Conservation (phyloP, 2,888 invertebrate genomes). For the Amaurobius ferox region DNA sequence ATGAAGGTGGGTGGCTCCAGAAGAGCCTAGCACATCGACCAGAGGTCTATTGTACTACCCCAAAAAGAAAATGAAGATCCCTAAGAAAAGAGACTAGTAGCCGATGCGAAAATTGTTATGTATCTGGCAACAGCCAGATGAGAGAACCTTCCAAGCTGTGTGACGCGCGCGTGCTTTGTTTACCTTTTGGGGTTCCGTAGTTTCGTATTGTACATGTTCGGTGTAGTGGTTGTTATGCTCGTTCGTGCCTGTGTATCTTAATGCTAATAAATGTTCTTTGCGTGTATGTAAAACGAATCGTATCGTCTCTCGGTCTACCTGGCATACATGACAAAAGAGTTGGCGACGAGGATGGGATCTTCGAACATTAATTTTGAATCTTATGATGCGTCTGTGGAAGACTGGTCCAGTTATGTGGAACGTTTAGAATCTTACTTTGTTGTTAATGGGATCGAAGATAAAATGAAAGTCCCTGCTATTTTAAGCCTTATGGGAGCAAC, state of each 20-base stretch:
- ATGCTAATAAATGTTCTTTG: conserved; percentile 25
- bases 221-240: conserved; percentile 38
- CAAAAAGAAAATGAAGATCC: no score
- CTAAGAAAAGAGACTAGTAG: no score
- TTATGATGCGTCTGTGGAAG: conserved; percentile 43
- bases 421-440: conserved; percentile 49
- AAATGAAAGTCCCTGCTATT: conserved; percentile 44
- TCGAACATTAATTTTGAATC: conserved; percentile 48
- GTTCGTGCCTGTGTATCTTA: conserved; percentile 39
- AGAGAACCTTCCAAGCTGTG: conserved; percentile 43
- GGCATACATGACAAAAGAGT: conserved; percentile 40
- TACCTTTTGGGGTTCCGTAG: no score
- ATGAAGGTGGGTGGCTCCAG: no score
- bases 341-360: conserved; percentile 44
- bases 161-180: no score
- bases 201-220: conserved; percentile 34
- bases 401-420: conserved; percentile 47
- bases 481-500: conserved; percentile 47
- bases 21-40: no score
- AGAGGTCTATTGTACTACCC: no score
- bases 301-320: conserved; percentile 9
- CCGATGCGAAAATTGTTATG: no score
- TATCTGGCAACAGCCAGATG: conserved; percentile 49
- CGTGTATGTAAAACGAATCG: background rate
- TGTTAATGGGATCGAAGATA: conserved; percentile 46